A percentile compares a stretch with the other conserved stretches of the same genome.
phyloP scores from a whole-genome alignment of 2,888 invertebrate species.

The Perizoma flavofasciatum region DNA sequence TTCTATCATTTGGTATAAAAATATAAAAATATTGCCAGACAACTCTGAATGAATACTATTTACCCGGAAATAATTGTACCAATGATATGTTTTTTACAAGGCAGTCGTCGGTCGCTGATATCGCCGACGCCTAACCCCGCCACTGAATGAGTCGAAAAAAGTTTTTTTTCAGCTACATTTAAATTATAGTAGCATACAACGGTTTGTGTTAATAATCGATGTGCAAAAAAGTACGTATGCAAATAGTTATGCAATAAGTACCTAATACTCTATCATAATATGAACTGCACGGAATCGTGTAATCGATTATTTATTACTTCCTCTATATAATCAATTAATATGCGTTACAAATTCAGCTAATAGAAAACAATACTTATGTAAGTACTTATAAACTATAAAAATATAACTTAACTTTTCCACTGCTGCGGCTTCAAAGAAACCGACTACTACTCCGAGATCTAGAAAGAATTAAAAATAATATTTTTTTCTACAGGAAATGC shows the following conservation, averaged over 20 bases:
- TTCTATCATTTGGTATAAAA: too few species aligned
- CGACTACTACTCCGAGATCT: conserved; percentile 1
- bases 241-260: conserved; percentile 1
- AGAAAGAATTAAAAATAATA: conserved; percentile 5
- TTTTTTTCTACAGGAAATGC: conserved; percentile 31
- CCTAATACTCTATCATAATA: conserved; percentile 5
- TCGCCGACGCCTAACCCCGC: too few species aligned
- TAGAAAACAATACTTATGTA: not conserved
- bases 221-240: conserved; percentile 5
- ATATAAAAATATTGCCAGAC: too few species aligned
- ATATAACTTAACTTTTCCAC: not conserved
- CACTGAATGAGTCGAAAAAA: too few species aligned
- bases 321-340: conserved; percentile 19
- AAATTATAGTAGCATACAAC: not conserved
- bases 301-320: conserved; percentile 27
- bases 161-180: too few species aligned
- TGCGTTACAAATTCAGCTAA: conserved; percentile 18
- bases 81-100: too few species aligned
- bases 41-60: too few species aligned
- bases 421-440: conserved; percentile 21
- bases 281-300: conserved; percentile 18
- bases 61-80: too few species aligned
- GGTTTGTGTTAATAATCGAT: not conserved
- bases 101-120: too few species aligned
- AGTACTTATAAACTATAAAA: not conserved